These are phyloP conservation scores for Drosophila bocqueti DNA, from an alignment of 1,140 invertebrate species.

Conservation along the genomic window DNA sequence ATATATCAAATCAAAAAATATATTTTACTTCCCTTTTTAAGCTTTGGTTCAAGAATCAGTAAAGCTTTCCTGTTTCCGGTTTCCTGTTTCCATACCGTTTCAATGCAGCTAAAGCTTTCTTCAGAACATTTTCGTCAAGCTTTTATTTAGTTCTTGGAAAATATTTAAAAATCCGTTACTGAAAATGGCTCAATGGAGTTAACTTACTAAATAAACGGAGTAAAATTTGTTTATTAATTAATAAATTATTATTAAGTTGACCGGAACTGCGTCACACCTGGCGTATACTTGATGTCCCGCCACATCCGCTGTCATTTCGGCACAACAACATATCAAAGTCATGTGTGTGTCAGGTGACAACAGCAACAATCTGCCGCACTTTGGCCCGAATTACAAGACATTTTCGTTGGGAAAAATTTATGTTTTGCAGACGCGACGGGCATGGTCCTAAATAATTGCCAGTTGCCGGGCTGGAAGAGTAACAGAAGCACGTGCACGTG, in stretches of 20 bases:
- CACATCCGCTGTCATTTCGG: slow-evolving; percentile 7
- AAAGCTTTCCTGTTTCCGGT: no score
- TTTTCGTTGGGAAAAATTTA: slow-evolving; percentile 33
- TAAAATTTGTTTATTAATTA: slow-evolving; percentile 9
- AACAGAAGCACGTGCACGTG: slow-evolving; percentile 63
- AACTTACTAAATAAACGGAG: not conserved
- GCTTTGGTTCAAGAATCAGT: not conserved
- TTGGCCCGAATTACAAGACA: slow-evolving; percentile 33
- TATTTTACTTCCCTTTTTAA: not conserved
- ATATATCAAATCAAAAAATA: no score
- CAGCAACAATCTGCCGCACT: slow-evolving; percentile 19
- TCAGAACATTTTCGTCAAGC: not conserved
- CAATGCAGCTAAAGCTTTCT: not conserved
- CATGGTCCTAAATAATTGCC: slow-evolving; percentile 64
- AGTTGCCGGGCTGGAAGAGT: slow-evolving; percentile 25
- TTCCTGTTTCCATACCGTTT: not conserved
- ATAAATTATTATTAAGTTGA: not conserved
- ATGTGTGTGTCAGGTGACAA: slow-evolving; percentile 8
- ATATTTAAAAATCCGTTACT: not conserved
- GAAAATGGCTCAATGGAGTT: not conserved
- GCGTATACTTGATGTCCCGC: slow-evolving; percentile 37
- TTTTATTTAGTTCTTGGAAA: not conserved
- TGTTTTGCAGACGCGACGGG: slow-evolving; percentile 38
- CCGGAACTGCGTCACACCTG: slow-evolving; percentile 16
- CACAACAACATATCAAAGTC: slow-evolving; percentile 35